phyloP scores from a whole-genome alignment of 2,797 vertebrate genomes.

The Leuciscus waleckii region DNA sequence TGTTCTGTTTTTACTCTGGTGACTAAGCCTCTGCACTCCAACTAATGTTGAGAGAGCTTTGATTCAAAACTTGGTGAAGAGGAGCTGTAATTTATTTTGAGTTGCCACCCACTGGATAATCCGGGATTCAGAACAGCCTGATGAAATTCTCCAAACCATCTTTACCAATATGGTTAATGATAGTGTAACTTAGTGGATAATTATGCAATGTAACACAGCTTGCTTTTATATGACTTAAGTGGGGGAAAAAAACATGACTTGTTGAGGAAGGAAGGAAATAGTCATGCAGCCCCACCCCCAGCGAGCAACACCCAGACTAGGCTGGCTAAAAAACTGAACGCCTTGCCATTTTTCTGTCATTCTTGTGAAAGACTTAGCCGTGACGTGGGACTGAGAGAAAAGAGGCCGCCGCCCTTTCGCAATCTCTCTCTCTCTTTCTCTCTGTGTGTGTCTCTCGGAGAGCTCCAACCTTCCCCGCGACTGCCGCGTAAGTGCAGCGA shows the following conservation, averaged over 20 bases:
- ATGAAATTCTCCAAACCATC: not conserved
- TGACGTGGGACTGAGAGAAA: conserved; percentile 27
- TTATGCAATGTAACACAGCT: conserved; percentile 32
- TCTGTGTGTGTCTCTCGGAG: not conserved
- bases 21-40: conserved; percentile 14
- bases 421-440: not conserved
- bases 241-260: not conserved
- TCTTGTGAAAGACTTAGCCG: conserved; percentile 63
- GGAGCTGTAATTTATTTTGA: conserved; percentile 15
- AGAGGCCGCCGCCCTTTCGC: conserved; percentile 28
- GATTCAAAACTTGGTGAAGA: conserved; percentile 31
- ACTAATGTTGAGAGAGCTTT: not conserved
- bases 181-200: not conserved
- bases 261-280: conserved; percentile 58
- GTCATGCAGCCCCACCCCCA: conserved; percentile 65
- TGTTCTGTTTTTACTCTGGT: conserved; percentile 27
- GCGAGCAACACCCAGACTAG: conserved; percentile 66
- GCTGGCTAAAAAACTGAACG: conserved; percentile 56
- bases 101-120: conserved; percentile 15
- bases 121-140: not conserved
- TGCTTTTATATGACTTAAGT: conserved; percentile 12
- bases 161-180: not conserved
- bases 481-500: conserved; percentile 37
- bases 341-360: conserved; percentile 44
- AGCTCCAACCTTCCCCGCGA: conserved; percentile 12